Base-by-base conservation (phyloP, 2,888 invertebrate species). In the Timema podura region DNA sequence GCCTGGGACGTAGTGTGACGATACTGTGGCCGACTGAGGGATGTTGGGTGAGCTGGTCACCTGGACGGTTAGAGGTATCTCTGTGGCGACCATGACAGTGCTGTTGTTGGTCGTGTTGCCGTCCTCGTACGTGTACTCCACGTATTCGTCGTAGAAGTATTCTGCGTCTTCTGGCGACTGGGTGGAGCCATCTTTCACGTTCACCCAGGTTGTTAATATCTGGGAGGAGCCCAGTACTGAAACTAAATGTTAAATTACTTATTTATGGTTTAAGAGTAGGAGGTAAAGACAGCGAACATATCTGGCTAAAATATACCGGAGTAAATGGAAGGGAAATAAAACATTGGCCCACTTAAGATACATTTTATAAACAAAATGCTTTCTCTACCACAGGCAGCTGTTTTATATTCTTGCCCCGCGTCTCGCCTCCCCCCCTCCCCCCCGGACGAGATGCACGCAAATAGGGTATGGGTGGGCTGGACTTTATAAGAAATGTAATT, bases 121-220 rank as follows among this genome's bases (percentile, higher is more conserved):
- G 8, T 89, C 89, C 44, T 73, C 74, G 49, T 71, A 68, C 30
- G 72, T 73, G 79, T 91, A 91, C 79, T 93, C 93, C 0, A 91
- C 86, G 78, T 92, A 93, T 75, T 93, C 92, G 76, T 92, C 92
- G 78, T 92, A 92, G 76, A 91, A 90, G 77, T 92, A 92, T 77
- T 93, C 92, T 1, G 91, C 90, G 78, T 91, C 91, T 77, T 90
- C 89, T 6, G 90, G 91, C 3, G 86, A 83, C 11, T 68, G 13
- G 6, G 61, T 48, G 9, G 73, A 67, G 46, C 69, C 64, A 45
- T 80, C 84, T 84, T 83, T 84, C 76, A 83, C 75, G 70, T 82
- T 81, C 83, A 79, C 88, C 84, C 85, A 85, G 67, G 84, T 84
- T 67, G 84, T 86, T 74, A 84, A 83, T 5, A 86, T 83, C 79